Evolutionary conservation across 2,888 invertebrate genomes (phyloP).

Genomic region (Drosophila anomalata): DNA sequence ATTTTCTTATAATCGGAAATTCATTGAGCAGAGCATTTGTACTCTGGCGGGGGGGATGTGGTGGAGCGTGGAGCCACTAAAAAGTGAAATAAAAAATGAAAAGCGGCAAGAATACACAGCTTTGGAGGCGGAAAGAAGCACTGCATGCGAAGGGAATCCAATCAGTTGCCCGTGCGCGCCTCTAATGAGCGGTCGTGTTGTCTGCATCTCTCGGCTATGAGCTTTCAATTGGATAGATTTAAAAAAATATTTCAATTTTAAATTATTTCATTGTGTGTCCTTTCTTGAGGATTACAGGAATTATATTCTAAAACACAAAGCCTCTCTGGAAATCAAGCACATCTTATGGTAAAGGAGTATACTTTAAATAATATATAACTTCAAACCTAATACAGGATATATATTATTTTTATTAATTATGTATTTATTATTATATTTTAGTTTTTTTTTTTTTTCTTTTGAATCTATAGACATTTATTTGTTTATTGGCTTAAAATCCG

Average conservation of each 20-base stretch:
- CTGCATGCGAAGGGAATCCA: constrained; percentile 29
- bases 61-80: constrained; percentile 17
- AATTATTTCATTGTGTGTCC: not conserved
- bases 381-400: not conserved
- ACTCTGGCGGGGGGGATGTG: constrained; percentile 6
- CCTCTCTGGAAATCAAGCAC: not conserved
- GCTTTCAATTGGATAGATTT: not conserved
- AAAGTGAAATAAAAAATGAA: constrained; percentile 15
- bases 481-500: no score
- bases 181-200: constrained; percentile 44
- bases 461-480: no score
- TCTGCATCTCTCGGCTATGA: constrained; percentile 10
- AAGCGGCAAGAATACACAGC: constrained; percentile 18
- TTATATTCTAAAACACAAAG: not conserved
- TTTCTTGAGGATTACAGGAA: not conserved
- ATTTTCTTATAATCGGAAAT: constrained; percentile 64
- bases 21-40: constrained; percentile 40
- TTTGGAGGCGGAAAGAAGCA: constrained; percentile 30
- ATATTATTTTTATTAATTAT: no score
- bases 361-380: not conserved
- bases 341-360: not conserved
- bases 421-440: no score
- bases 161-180: constrained; percentile 61
- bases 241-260: not conserved
- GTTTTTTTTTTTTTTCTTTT: no score